Percentiles rank a stretch among this genome's conserved stretches.
Conservation (phyloP, 2,797 vertebrate genomes). For the Platalea minor region DNA sequence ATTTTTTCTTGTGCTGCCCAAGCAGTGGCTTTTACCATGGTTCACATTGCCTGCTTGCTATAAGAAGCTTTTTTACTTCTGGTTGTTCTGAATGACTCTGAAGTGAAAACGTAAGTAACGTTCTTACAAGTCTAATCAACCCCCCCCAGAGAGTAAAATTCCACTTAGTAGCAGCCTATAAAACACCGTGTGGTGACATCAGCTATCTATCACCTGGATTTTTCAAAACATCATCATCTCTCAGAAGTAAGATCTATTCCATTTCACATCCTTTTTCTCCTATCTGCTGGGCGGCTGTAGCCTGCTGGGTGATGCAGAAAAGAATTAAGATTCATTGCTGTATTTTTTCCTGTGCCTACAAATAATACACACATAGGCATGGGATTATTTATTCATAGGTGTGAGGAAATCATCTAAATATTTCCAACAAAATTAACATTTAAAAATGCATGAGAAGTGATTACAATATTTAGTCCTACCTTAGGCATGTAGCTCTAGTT, state of each 20-base stretch:
- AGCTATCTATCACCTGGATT: neutral
- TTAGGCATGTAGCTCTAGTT: slow-evolving; percentile 31
- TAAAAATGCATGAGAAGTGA: slow-evolving; percentile 72
- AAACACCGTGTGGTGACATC: neutral
- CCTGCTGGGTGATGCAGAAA: neutral
- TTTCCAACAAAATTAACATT: slow-evolving; percentile 73
- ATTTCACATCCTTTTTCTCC: neutral
- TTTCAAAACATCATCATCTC: neutral
- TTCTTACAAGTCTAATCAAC: neutral
- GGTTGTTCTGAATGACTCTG: neutral
- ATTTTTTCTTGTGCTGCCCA: neutral
- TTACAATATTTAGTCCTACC: slow-evolving; percentile 63
- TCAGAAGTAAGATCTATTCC: neutral
- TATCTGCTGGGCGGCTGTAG: neutral
- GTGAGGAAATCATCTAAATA: slow-evolving; percentile 64
- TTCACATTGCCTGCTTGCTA: neutral
- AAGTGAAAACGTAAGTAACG: neutral
- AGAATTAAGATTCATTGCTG: slow-evolving; percentile 54
- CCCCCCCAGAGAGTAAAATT: neutral
- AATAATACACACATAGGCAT: neutral
- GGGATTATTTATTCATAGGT: slow-evolving; percentile 71
- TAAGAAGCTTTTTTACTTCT: neutral
- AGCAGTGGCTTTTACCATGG: neutral
- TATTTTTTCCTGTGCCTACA: slow-evolving; percentile 31
- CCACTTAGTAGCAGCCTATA: neutral